These are phyloP conservation scores for Eurytoma californica DNA, from an alignment of 2,888 invertebrate species.

Conservation along the genomic window DNA sequence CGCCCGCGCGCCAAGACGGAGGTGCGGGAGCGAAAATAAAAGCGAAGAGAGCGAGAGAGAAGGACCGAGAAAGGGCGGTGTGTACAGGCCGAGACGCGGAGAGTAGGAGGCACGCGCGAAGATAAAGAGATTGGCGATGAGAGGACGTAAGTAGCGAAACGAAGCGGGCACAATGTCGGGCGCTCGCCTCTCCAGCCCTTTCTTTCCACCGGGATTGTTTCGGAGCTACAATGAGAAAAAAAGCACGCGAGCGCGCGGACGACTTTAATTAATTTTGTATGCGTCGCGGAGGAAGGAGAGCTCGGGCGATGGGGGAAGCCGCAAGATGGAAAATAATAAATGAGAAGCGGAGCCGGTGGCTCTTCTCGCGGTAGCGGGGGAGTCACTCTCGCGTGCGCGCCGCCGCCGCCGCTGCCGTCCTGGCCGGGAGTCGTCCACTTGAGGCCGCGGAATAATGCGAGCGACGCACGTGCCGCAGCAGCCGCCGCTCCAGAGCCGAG, in stretches of 20 bases:
- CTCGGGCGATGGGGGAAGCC: background rate
- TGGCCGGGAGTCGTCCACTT: constrained; percentile 62
- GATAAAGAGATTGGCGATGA: constrained; percentile 24
- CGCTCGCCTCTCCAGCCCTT: constrained; percentile 4
- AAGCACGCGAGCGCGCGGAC: constrained; percentile 37
- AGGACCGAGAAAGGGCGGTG: background rate
- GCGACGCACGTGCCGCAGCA: constrained; percentile 66
- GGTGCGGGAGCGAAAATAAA: background rate
- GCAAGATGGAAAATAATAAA: constrained; percentile 53
- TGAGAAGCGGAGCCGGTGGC: constrained; percentile 42
- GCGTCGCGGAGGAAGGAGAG: constrained; percentile 60
- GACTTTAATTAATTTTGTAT: constrained; percentile 73
- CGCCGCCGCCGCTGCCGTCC: constrained; percentile 21
- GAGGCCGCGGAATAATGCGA: constrained; percentile 67
- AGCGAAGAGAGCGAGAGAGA: background rate
- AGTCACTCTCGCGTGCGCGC: constrained; percentile 3
- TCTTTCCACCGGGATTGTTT: constrained; percentile 29
- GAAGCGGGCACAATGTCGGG: constrained; percentile 22
- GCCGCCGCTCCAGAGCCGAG: background rate
- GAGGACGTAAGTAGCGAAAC: constrained; percentile 30
- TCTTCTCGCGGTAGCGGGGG: constrained; percentile 35
- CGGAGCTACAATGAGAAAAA: constrained; percentile 36
- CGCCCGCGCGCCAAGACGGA: background rate
- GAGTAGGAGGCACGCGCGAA: background rate
- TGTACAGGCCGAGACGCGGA: constrained; percentile 24